Evolutionary conservation across 2,888 invertebrate species (phyloP).

Genomic region (Drosophila mayaguana): DNA sequence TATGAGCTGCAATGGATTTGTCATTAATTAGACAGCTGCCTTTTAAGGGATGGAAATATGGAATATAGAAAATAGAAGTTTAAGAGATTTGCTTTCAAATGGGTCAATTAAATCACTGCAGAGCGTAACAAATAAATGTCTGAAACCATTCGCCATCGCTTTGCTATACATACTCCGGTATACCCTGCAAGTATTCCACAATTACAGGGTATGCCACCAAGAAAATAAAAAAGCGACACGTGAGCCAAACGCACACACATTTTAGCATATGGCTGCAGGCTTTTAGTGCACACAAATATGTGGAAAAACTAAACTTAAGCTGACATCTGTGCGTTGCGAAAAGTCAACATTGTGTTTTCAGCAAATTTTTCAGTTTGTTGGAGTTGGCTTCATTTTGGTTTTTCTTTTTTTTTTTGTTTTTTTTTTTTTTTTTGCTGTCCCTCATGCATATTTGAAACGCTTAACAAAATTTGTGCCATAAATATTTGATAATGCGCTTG

Average conservation of each 20-base stretch:
- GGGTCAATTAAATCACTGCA: too few species aligned
- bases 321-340: constrained; percentile 51
- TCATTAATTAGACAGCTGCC: too few species aligned
- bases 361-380: constrained; percentile 5
- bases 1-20: neutral
- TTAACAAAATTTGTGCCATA: constrained; percentile 39
- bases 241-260: constrained; percentile 16
- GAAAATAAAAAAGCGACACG: neutral
- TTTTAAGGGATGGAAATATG: too few species aligned
- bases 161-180: neutral
- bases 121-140: too few species aligned
- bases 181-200: neutral
- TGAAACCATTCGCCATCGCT: too few species aligned
- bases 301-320: constrained; percentile 40
- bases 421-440: constrained; percentile 6
- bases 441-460: constrained; percentile 54
- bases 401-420: neutral
- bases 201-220: neutral
- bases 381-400: neutral
- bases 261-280: constrained; percentile 32
- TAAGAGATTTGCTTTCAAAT: too few species aligned
- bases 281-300: constrained; percentile 20
- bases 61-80: too few species aligned
- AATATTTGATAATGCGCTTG: constrained; percentile 59
- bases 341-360: constrained; percentile 42